phyloP scores from a whole-genome alignment of 2,797 vertebrate species.

The Sitta carolinensis region DNA sequence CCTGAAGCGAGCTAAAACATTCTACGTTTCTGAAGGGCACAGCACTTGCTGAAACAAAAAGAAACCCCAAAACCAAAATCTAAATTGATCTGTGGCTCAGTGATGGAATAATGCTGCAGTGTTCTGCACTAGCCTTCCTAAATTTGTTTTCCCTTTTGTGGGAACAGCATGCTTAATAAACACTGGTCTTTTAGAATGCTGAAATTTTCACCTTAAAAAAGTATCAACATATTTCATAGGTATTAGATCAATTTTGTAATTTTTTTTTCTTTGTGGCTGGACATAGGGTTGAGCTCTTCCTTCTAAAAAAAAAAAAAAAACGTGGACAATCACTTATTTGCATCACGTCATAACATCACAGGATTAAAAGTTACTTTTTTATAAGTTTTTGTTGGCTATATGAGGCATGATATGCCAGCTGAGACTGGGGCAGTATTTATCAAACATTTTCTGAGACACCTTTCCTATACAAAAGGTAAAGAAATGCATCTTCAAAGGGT shows the following conservation, averaged over 20 bases:
- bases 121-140: background rate
- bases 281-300: background rate
- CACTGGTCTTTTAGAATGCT: background rate
- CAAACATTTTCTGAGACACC: background rate
- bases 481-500: background rate
- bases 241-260: background rate
- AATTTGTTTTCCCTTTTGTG: constrained; percentile 9
- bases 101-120: background rate
- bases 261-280: background rate
- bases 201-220: background rate
- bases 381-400: background rate
- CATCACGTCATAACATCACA: background rate
- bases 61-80: background rate
- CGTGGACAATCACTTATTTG: background rate
- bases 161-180: background rate
- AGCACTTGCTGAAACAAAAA: background rate
- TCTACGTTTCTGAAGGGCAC: background rate
- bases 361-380: background rate
- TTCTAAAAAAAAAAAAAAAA: background rate
- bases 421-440: background rate
- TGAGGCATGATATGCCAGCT: background rate
- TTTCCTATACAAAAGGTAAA: background rate
- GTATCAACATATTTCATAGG: background rate
- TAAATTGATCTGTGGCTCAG: background rate
- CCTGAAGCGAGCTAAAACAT: background rate